Evolutionary conservation across 2,113 vertebrate species (phyloP), one percentile per base, ranked within the genome.

Genomic region (Zeus faber): DNA sequence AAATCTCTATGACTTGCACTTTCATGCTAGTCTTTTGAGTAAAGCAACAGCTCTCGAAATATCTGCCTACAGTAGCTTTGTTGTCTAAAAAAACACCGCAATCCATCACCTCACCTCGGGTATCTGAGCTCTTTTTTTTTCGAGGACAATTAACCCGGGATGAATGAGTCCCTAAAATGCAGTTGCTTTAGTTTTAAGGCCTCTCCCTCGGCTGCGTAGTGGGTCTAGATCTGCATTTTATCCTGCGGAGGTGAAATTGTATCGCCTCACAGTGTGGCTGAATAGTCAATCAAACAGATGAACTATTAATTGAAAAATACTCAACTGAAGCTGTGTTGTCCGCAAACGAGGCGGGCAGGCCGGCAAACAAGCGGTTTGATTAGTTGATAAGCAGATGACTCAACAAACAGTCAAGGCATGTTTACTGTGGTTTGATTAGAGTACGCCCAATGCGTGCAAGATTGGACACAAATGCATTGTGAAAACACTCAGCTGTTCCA

Each of bases 321-420:
- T 77, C 70, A 76, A 77, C 58, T 57, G 53, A 61, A 51, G 54
- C 54, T 59, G 63, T 77, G 67, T 49, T 67, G 64, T 67, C 64
- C 76, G 62, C 59, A 56, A 58, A 68, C 49, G 65, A 29, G 37
- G 25, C 43, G 49, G 51, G 44, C 68, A 62, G 43, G 47, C 65
- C 59, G 63, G 78, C 68, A 83, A 85, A 81, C 80, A 83, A 84
- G 76, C 73, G 74, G 72, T 87, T 83, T 87, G 86, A 84, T 86
- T 82, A 83, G 82, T 71, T 75, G 79, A 88, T 85, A 83, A 85
- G 79, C 81, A 83, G 81, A 87, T 86, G 86, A 85, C 83, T 87
- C 81, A 69, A 87, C 82, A 85, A 87, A 89, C 81, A 86, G 85
- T 83, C 79, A 46, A 80, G 72, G 74, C 77, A 80, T 85, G 86